phyloP scores from a whole-genome alignment of 2,797 vertebrate genomes.

The Rhynchonycteris naso region DNA sequence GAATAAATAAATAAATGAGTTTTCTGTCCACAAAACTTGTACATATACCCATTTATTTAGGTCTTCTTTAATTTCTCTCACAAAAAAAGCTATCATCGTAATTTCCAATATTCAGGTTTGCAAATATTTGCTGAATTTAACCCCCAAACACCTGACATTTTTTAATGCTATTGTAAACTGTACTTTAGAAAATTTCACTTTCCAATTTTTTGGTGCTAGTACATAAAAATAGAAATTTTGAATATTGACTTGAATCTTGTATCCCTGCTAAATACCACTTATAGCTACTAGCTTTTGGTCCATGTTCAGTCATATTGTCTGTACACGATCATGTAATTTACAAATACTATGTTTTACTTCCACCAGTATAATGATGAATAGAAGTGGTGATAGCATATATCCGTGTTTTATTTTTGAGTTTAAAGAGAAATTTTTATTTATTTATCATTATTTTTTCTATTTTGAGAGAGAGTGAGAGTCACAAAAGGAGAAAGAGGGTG shows the following conservation, averaged over 20 bases:
- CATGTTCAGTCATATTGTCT: neutral
- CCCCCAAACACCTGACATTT: neutral
- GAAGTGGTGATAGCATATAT: conserved; percentile 3
- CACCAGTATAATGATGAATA: neutral
- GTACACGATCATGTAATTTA: neutral
- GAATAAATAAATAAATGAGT: too few species aligned
- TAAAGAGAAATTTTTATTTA: neutral
- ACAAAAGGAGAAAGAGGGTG: too few species aligned
- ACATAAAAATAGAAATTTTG: neutral
- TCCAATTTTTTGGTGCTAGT: neutral
- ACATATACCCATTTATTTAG: neutral
- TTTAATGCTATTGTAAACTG: neutral
- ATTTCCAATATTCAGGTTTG: neutral
- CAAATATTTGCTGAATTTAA: conserved; percentile 28
- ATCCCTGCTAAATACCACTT: neutral
- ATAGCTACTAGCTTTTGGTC: neutral
- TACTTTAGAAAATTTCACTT: neutral
- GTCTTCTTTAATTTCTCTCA: neutral
- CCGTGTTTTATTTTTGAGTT: conserved; percentile 46
- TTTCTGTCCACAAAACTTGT: neutral
- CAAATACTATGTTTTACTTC: neutral
- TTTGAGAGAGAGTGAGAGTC: too few species aligned
- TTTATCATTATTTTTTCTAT: too few species aligned
- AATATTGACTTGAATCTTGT: neutral
- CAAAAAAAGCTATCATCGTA: neutral